Evolutionary conservation across 2,797 vertebrate species (phyloP), one percentile per base, ranked within the genome.

Genomic region (Ctenochaetus hawaiiensis): DNA sequence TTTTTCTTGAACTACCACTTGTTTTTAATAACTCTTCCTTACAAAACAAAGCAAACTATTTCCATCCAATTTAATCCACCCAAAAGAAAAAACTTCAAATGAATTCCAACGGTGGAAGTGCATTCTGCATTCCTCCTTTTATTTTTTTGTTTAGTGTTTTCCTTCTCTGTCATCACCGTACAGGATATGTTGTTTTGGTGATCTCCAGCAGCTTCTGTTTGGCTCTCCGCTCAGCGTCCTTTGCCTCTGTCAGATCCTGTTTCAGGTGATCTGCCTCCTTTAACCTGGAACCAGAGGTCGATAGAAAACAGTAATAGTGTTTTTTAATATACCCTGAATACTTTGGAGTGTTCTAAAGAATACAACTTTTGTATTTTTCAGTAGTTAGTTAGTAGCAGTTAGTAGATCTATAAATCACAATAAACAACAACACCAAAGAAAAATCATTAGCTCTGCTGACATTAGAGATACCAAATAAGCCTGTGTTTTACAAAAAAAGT

Each of bases 191-290:
- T 17, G 94, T 93, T 86, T 96, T 96, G 75, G 95, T 96, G 84
- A 97, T 95, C 73, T 97, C 97, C 16, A 96, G 72, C 64, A 98
- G 96, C 87, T 96, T 97, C 90, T 97, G 96, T 60, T 97, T 97
- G 3, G 96, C 96, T 91, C 96, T 94, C 45, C 94, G 93, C 83
- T 97, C 97, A 0, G 97, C 96, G 17, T 98, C 97, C 77, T 97
- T 96, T 34, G 97, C 97, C 80, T 98, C 97, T 0, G 90, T 97
- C 88, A 99, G 94, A 87, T 98, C 97, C 84, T 97, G 97, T 66
- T 97, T 98, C 81, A 98, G 93, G 81, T 97, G 96, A 81, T 98
- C 97, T 0, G 96, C 96, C 78, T 98, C 97, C 87, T 98, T 98
- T 78, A 95, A 90, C 93, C 97, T 99, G 87, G 44, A 88, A 75